These are phyloP conservation scores for Amiota communis DNA, from an alignment of 2,888 invertebrate species.

Conservation along the genomic window DNA sequence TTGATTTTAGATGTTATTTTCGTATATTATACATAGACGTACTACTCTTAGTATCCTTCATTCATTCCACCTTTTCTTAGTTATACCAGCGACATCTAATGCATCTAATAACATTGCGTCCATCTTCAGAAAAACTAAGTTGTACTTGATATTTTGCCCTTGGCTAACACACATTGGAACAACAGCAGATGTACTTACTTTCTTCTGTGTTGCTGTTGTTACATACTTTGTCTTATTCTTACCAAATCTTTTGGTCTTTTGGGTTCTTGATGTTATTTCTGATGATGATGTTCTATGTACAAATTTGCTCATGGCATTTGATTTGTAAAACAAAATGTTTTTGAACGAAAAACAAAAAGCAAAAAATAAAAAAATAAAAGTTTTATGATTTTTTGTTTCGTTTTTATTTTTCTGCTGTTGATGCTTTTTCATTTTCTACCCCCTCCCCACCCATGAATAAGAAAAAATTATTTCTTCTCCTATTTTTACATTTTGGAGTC, in stretches of 20 bases:
- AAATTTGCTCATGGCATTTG: slow-evolving; percentile 63
- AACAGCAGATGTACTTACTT: too few relatives aligned
- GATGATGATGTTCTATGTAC: slow-evolving; percentile 47
- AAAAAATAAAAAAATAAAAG: too few relatives aligned
- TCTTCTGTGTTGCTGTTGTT: too few relatives aligned
- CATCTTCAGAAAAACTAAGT: not conserved
- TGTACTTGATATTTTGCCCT: slow-evolving; percentile 35
- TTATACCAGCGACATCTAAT: too few relatives aligned
- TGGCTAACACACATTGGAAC: not conserved
- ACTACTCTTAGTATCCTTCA: too few relatives aligned
- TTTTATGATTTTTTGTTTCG: not conserved
- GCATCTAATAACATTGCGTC: too few relatives aligned
- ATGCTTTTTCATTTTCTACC: not conserved
- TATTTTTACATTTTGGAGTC: not conserved
- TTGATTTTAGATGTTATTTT: slow-evolving; percentile 55
- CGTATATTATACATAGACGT: too few relatives aligned
- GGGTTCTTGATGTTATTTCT: slow-evolving; percentile 44
- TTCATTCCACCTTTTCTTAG: too few relatives aligned
- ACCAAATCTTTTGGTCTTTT: slow-evolving; percentile 5
- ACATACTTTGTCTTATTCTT: too few relatives aligned
- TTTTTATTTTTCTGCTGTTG: not conserved
- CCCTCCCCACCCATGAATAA: not conserved
- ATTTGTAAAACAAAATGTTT: slow-evolving; percentile 52
- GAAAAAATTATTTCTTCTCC: too few relatives aligned
- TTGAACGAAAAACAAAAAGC: not conserved